Conservation (phyloP, 2,113 vertebrate genomes). For the Onychostoma macrolepis region DNA sequence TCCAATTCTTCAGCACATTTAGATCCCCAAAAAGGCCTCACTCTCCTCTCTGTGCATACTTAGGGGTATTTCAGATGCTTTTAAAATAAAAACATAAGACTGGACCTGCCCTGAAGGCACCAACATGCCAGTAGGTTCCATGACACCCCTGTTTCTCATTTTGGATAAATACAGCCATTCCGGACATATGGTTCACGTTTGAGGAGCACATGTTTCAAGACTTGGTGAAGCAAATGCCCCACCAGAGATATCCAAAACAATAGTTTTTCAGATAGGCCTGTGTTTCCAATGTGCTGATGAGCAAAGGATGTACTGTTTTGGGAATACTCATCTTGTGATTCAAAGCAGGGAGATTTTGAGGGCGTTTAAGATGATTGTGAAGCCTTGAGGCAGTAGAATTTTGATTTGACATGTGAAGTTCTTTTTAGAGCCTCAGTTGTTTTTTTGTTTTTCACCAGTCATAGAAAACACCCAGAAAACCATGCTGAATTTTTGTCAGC, state of each 20-base stretch:
- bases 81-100: constrained; percentile 40
- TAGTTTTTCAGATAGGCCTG: neutral
- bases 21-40: neutral
- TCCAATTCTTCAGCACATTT: constrained; percentile 7
- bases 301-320: constrained; percentile 7
- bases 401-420: constrained; percentile 11
- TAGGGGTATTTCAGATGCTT: constrained; percentile 38
- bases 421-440: neutral
- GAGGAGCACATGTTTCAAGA: constrained; percentile 42
- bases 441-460: neutral
- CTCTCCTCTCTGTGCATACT: constrained; percentile 20
- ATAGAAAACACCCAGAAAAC: neutral
- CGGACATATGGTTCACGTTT: constrained; percentile 45
- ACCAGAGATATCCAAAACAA: constrained; percentile 27
- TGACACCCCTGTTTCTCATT: constrained; percentile 33
- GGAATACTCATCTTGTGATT: neutral
- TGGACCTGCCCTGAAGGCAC: constrained; percentile 28
- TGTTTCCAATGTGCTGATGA: neutral
- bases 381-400: neutral
- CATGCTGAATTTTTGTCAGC: neutral
- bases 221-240: constrained; percentile 17
- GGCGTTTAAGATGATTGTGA: neutral
- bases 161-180: constrained; percentile 38
- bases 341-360: neutral
- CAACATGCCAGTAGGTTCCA: constrained; percentile 26